phyloP scores from a whole-genome alignment of 2,113 vertebrate genomes.

The Lathamus discolor region DNA sequence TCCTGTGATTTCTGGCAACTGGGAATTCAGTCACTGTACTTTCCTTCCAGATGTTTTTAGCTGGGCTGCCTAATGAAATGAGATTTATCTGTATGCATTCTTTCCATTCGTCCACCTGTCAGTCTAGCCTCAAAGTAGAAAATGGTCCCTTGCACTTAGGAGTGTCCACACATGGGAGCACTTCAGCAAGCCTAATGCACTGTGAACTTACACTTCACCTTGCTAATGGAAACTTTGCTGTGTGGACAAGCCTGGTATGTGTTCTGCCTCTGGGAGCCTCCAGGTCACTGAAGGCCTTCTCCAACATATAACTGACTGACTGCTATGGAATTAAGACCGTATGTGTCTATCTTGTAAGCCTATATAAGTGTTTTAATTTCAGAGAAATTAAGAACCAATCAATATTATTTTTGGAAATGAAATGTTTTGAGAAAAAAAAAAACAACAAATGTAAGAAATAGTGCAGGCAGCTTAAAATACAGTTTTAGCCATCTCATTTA shows the following conservation, averaged over 20 bases:
- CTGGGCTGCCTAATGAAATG: neutral
- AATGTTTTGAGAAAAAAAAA: neutral
- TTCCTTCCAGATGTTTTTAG: neutral
- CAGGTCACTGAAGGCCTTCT: neutral
- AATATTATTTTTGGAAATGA: neutral
- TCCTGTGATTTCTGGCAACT: neutral
- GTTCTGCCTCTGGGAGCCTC: neutral
- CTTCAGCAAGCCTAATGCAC: neutral
- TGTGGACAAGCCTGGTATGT: neutral
- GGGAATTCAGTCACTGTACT: neutral
- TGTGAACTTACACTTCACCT: neutral
- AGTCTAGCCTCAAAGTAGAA: neutral
- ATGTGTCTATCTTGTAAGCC: neutral
- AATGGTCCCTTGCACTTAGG: neutral
- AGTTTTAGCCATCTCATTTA: neutral
- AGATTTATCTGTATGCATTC: neutral
- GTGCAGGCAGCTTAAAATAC: neutral
- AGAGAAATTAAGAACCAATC: neutral
- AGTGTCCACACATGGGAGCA: neutral
- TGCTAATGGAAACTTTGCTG: neutral
- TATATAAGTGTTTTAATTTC: neutral
- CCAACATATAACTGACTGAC: neutral
- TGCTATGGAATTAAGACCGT: neutral
- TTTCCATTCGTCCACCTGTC: neutral
- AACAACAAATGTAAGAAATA: neutral